phyloP scores from a whole-genome alignment of 1,140 invertebrate species.

The Tetranychus urticae region DNA sequence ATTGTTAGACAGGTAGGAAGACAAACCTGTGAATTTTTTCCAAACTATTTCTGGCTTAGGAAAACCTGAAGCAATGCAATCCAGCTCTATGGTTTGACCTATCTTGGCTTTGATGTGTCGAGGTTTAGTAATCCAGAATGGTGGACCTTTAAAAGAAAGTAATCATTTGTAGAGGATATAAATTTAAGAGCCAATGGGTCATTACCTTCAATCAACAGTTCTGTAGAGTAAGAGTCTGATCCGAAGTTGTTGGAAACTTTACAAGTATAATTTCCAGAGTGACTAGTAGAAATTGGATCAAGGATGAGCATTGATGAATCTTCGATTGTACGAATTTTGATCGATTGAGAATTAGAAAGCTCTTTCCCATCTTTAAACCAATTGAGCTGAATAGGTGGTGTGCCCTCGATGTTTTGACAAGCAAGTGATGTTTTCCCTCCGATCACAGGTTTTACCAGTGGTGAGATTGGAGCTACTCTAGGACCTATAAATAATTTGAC shows the following conservation, averaged over 20 bases:
- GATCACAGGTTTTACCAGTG: too few relatives aligned
- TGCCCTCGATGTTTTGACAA: neutral
- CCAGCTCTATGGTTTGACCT: neutral
- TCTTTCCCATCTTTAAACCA: neutral
- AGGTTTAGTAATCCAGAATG: slow-evolving; percentile 3
- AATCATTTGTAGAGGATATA: too few relatives aligned
- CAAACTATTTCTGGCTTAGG: neutral
- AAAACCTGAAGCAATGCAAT: slow-evolving; percentile 2
- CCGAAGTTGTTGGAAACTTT: neutral
- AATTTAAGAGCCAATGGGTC: neutral
- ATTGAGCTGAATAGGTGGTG: neutral
- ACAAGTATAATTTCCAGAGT: neutral
- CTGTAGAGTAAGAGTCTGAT: neutral
- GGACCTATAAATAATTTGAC: too few relatives aligned
- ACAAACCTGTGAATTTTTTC: too few relatives aligned
- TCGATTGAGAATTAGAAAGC: neutral
- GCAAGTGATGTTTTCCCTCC: too few relatives aligned
- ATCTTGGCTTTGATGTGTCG: neutral
- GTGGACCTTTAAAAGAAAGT: neutral
- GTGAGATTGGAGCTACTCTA: too few relatives aligned
- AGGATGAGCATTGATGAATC: neutral
- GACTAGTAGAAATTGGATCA: neutral
- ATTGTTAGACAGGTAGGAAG: too few relatives aligned
- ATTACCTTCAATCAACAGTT: too few relatives aligned
- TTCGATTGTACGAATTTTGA: neutral